Percentiles rank a stretch among this genome's conserved stretches.
These are phyloP conservation scores for Thunnus thynnus DNA, from an alignment of 2,113 vertebrate species.

Conservation along the genomic window DNA sequence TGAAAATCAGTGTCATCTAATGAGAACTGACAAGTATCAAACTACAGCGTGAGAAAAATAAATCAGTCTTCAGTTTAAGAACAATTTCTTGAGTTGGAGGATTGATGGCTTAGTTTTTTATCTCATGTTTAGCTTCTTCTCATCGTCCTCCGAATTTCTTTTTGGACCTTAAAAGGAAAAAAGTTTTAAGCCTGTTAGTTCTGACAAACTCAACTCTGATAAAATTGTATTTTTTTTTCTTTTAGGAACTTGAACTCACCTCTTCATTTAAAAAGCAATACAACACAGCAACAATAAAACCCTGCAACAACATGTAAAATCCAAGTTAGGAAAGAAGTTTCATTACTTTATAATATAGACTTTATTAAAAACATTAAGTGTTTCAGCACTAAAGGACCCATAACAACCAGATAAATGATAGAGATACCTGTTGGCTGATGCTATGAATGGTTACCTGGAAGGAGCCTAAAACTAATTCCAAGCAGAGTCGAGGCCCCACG, in stretches of 20 bases:
- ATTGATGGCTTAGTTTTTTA: conserved; percentile 78
- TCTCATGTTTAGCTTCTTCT: conserved; percentile 65
- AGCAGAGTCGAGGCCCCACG: conserved; percentile 86
- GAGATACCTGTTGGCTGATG: not conserved
- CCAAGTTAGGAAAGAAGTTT: not conserved
- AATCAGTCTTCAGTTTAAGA: conserved; percentile 50
- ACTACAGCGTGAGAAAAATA: too few species aligned
- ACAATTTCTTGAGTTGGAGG: conserved; percentile 78
- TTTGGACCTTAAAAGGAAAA: conserved; percentile 76
- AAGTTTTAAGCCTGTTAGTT: not conserved
- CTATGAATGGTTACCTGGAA: conserved; percentile 86
- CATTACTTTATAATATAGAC: too few species aligned
- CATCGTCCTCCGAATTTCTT: conserved; percentile 78
- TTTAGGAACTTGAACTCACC: conserved; percentile 66
- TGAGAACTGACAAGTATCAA: too few species aligned
- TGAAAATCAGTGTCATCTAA: too few species aligned
- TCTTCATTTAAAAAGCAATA: conserved; percentile 91
- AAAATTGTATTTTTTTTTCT: too few species aligned
- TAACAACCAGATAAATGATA: too few species aligned
- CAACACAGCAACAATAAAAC: conserved; percentile 89
- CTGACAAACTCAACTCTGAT: not conserved
- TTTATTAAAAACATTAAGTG: too few species aligned
- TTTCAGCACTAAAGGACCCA: too few species aligned
- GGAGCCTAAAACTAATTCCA: conserved; percentile 89
- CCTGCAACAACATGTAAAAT: conserved; percentile 71